Evolutionary conservation across 53 echinoderm and acorn worm genomes (phyloP), one percentile per base, ranked within the genome.

Genomic region (Glandiceps talaboti): DNA sequence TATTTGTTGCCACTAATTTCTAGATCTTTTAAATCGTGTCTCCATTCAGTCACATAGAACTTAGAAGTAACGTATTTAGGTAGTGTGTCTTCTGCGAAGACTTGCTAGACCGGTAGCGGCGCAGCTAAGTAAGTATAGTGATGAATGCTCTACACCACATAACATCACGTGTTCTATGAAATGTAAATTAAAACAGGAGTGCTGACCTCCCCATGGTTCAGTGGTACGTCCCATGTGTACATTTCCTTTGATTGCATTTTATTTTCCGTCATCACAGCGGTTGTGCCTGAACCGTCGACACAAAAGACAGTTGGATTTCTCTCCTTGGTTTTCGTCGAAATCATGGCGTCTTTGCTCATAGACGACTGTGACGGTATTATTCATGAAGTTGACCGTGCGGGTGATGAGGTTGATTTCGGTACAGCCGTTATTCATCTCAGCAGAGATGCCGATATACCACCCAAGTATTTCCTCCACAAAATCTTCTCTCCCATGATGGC

Each of bases 401-500:
- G 81, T 73, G 92, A 92, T 77, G 92, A 92, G 75, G 75, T 84
- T 1, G 92, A 92, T 86, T 89, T 77, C 81, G 82, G 86, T 26
- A 84, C 82, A 29, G 89, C 92, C 25, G 87, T 89, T n/a, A 85
- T 92, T 73, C 82, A 89, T 85, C 75, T 92, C 77, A 87, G 84
- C 29, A 80, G 85, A 31, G 85, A 86, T 73, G 82, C 87, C 31
- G 92, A 92, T 77, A 92, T 92, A 77, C 92, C 92, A 45, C 87
- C 80, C 25, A 75, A 85, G 78, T 92, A 89, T 83, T 92, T 87
- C 76, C 87, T 84, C 76, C 86, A 87, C 74, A 86, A 87, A 77
- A 92, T 92, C 27, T 92, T 92, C 81, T 89, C 92, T 27, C 92
- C 92, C 20, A 87, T 87, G 81, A 82, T 86, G 31, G 87, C 87